Conservation (phyloP, 2,888 invertebrate genomes). For the Crossocerus cetratus region DNA sequence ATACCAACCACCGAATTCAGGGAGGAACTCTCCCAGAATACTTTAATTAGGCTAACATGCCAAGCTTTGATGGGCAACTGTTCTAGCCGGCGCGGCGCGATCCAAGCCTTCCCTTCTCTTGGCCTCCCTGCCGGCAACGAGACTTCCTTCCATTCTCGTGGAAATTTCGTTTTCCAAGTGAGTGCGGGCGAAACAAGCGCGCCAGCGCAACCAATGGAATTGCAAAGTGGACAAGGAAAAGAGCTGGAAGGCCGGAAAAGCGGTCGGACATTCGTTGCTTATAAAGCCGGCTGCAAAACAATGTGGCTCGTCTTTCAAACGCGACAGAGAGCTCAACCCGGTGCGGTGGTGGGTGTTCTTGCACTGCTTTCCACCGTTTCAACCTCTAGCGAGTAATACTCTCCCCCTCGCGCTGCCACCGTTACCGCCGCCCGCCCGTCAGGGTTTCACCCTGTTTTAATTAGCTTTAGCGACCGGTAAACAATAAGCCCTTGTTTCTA, state of each 20-base stretch:
- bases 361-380: background rate
- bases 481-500: slow-evolving; percentile 63
- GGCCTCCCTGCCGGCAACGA: background rate
- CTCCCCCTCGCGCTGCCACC: background rate
- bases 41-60: slow-evolving; percentile 7
- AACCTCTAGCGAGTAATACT: background rate
- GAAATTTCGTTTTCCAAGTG: slow-evolving; percentile 36
- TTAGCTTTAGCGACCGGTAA: slow-evolving; percentile 52
- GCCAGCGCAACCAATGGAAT: background rate
- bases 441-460: slow-evolving; percentile 45
- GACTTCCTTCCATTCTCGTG: slow-evolving; percentile 23
- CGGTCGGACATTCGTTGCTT: slow-evolving; percentile 26
- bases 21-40: background rate
- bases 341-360: background rate
- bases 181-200: background rate
- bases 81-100: too few species aligned
- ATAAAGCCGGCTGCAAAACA: slow-evolving; percentile 37
- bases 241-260: slow-evolving; percentile 2
- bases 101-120: too few species aligned
- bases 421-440: background rate
- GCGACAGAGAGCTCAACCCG: slow-evolving; percentile 11
- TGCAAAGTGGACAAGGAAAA: slow-evolving; percentile 3
- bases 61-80: too few species aligned
- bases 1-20: background rate
- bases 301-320: slow-evolving; percentile 40